These are phyloP conservation scores for Drosophila biarmipes DNA, from an alignment of 1,140 invertebrate species.

Conservation along the genomic window DNA sequence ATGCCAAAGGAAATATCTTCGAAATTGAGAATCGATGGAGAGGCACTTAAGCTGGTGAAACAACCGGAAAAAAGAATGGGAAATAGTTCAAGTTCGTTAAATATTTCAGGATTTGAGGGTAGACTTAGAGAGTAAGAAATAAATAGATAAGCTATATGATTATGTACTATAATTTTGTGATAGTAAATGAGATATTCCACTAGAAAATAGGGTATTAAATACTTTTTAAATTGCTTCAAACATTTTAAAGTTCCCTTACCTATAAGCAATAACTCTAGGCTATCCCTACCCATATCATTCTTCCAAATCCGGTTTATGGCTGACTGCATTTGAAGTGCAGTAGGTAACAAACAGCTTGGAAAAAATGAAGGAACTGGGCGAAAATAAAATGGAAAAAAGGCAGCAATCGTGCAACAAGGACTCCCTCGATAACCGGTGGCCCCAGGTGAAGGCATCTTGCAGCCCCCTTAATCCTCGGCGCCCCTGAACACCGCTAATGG, in stretches of 20 bases:
- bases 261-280: background rate
- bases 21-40: slow-evolving; percentile 51
- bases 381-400: slow-evolving; percentile 24
- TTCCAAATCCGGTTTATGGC: slow-evolving; percentile 44
- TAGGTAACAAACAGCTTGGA: slow-evolving; percentile 55
- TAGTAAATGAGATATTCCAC: too few species aligned
- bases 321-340: slow-evolving; percentile 76
- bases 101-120: background rate
- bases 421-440: slow-evolving; percentile 29
- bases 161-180: too few species aligned
- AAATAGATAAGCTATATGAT: background rate
- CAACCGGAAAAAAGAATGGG: background rate
- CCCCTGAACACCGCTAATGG: slow-evolving; percentile 39
- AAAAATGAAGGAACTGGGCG: slow-evolving; percentile 13
- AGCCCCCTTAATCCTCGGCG: background rate
- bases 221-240: background rate
- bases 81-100: slow-evolving; percentile 35
- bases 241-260: background rate
- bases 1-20: slow-evolving; percentile 24
- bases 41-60: slow-evolving; percentile 28
- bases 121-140: background rate
- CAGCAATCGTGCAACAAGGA: slow-evolving; percentile 30
- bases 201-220: too few species aligned
- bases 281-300: slow-evolving; percentile 10
- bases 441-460: slow-evolving; percentile 48